These are phyloP conservation scores for Rutilus rutilus DNA, from an alignment of 2,113 vertebrate genomes.

Conservation along the genomic window DNA sequence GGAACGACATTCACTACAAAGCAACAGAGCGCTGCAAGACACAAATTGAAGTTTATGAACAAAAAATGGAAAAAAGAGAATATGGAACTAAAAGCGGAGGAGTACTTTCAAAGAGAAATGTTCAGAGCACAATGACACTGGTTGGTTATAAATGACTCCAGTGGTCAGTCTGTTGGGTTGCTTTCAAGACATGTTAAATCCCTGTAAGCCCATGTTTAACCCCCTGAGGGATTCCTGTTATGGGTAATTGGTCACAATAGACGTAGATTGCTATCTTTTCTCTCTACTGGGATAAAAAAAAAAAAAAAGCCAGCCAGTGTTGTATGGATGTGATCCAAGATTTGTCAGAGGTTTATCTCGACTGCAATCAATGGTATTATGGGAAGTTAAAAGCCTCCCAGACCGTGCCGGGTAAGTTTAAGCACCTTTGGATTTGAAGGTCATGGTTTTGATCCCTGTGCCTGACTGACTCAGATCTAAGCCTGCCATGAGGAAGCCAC, in stretches of 20 bases:
- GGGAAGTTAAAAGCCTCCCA: constrained; percentile 28
- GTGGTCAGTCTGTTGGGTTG: constrained; percentile 2
- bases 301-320: neutral
- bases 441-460: constrained; percentile 52
- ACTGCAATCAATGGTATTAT: neutral
- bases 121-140: neutral
- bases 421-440: constrained; percentile 52
- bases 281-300: neutral
- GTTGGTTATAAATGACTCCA: neutral
- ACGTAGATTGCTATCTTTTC: neutral
- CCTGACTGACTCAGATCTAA: constrained; percentile 42
- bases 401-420: constrained; percentile 26
- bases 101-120: constrained; percentile 8
- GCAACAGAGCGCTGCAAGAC: constrained; percentile 62
- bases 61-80: constrained; percentile 17
- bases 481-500: constrained; percentile 2
- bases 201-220: neutral
- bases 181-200: constrained; percentile 15
- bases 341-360: constrained; percentile 3
- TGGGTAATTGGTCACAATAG: neutral
- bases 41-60: constrained; percentile 45
- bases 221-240: constrained; percentile 1
- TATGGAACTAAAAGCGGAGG: constrained; percentile 22
- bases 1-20: constrained; percentile 61
- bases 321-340: neutral